Base-by-base conservation (phyloP, 2,113 vertebrate genomes). In the Macrotis lagotis region DNA sequence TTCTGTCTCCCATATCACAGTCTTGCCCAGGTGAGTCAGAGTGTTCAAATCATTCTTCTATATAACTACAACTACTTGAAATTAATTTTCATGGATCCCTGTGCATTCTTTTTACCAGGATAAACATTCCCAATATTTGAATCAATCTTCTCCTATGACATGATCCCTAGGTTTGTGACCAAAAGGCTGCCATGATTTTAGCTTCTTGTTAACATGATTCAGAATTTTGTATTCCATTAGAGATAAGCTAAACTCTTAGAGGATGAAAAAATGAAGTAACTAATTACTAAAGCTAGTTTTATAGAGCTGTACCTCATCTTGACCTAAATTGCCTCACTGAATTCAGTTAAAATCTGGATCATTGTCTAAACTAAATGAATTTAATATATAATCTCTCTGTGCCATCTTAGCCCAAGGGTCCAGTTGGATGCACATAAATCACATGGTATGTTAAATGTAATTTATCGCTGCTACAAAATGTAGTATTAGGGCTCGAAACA, bases 241-340 rank as follows among this genome's bases (percentile, higher is more conserved):
- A 90, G 8, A 95, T 51, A 66, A 16, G 1, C 92, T 95, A 74
- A 96, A 94, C 92, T 90, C 26, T 89, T 94, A 93, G 89, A 55
- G 2, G 1, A 94, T 89, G 92, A 90, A 50, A 90, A 50, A 94
- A 95, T 92, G 4, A 90, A 95, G n/a, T 48, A 89, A 48, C 8
- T 93, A 49, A 16, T 90, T 92, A 94, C 10, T 16, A 66, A 44
- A n/a, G 59, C 90, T 22, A 89, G 51, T 7, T 50, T 44, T 0
- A 47, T 22, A 51, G 90, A 90, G 37, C 93, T 28, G 1, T 8
- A 94, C 92, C 88, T 92, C 19, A 66, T 19, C 91, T 50, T 90
- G 50, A 16, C 93, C 95, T 94, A 7, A 48, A 50, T 94, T 59
- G 14, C 14, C 89, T 95, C 66, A 66, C 47, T 28, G 66, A 88